Percentiles rank a stretch among this genome's conserved stretches.
Evolutionary conservation across 1,140 invertebrate genomes (phyloP).

Genomic region (Episyrphus balteatus): DNA sequence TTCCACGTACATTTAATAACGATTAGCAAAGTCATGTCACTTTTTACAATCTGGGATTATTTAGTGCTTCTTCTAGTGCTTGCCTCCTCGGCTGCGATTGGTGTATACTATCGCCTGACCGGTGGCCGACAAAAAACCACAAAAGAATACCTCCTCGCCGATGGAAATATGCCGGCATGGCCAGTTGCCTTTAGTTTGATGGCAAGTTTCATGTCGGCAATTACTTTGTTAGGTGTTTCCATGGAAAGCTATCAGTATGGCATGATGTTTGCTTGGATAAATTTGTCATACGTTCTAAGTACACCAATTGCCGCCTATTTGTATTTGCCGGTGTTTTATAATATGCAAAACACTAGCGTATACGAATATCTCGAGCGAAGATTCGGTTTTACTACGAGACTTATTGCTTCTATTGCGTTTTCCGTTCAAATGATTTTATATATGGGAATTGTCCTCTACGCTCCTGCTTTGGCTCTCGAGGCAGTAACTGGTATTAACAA

Average conservation of each 20-base stretch:
- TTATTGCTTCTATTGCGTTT: conserved; percentile 64
- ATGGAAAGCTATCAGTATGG: conserved; percentile 75
- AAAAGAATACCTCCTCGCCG: conserved; percentile 35
- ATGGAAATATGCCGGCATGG: conserved; percentile 41
- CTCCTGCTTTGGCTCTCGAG: conserved; percentile 79
- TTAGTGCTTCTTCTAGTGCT: conserved; percentile 51
- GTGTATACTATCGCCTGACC: conserved; percentile 73
- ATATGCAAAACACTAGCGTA: conserved; percentile 70
- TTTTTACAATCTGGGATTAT: conserved; percentile 44
- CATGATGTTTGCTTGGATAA: conserved; percentile 73
- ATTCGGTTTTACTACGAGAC: conserved; percentile 57
- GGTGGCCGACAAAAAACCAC: conserved; percentile 81
- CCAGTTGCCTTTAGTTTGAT: conserved; percentile 79
- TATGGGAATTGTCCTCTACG: conserved; percentile 86
- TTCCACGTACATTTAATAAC: too few species aligned
- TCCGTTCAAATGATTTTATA: conserved; percentile 79
- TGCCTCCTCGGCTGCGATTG: conserved; percentile 56
- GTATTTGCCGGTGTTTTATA: conserved; percentile 82
- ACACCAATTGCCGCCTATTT: conserved; percentile 70
- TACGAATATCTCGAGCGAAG: conserved; percentile 84
- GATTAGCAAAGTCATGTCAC: too few species aligned
- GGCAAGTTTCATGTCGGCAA: conserved; percentile 93
- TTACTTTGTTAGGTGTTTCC: conserved; percentile 78
- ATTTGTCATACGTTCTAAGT: conserved; percentile 69
- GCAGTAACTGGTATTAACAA: conserved; percentile 69